A percentile compares a stretch with the other conserved stretches of the same genome.
Conservation (phyloP, 2,797 vertebrate genomes). For the Pseudochirops corinnae region DNA sequence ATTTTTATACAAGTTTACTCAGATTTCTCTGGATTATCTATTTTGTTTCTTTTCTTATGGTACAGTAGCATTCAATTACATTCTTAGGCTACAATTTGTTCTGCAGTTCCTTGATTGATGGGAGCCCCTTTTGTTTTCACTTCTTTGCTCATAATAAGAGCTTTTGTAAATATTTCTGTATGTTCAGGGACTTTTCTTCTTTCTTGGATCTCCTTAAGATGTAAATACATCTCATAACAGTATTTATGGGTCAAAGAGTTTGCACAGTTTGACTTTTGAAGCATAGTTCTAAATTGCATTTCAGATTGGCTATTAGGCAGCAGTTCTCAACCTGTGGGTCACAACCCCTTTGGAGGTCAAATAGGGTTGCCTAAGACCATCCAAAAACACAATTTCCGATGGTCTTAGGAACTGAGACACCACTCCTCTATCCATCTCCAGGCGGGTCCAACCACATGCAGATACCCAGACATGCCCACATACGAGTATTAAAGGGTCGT, state of each 20-base stretch:
- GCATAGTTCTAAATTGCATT: not conserved
- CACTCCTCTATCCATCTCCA: no score
- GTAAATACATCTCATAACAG: not conserved
- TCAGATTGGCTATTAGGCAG: not conserved
- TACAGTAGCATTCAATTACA: not conserved
- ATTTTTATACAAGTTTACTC: not conserved
- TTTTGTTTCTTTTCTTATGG: not conserved
- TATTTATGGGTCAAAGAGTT: not conserved
- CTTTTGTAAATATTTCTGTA: not conserved
- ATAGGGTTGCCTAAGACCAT: no score
- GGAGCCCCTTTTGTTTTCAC: not conserved
- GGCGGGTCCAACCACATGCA: no score
- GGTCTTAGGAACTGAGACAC: no score
- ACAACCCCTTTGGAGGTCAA: no score
- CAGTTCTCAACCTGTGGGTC: no score
- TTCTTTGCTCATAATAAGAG: not conserved
- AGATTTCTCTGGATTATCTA: not conserved
- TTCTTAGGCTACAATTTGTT: not conserved
- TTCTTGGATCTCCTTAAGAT: not conserved
- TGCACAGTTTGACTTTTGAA: not conserved
- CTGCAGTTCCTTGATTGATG: not conserved
- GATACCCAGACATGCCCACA: no score
- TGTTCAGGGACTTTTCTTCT: not conserved
- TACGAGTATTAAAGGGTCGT: no score
- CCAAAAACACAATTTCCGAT: no score